These are phyloP conservation scores for Spilogale gracilis DNA, from an alignment of 2,113 vertebrate species.

Conservation along the genomic window DNA sequence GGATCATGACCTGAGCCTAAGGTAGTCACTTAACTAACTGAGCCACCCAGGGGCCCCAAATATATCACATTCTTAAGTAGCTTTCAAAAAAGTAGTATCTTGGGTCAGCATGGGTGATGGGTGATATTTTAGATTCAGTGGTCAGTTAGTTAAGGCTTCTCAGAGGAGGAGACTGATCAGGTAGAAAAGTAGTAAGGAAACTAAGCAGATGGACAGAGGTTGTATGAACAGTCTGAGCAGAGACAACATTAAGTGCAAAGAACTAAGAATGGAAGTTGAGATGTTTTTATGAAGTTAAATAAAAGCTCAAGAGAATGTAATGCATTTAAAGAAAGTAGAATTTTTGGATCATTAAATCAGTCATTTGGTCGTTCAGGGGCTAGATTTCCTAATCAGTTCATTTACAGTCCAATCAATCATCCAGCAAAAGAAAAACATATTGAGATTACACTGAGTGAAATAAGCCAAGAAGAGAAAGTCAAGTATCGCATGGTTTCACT, in stretches of 20 bases:
- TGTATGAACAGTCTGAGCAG: not conserved
- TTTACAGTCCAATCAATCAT: not conserved
- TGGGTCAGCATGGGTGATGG: not conserved
- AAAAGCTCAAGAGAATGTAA: conserved; percentile 27
- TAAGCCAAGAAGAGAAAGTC: too few relatives aligned
- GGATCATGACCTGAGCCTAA: too few relatives aligned
- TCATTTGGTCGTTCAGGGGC: not conserved
- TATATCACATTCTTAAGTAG: not conserved
- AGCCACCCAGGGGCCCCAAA: too few relatives aligned
- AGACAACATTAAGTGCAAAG: conserved; percentile 11
- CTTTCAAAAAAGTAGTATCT: not conserved
- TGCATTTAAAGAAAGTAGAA: not conserved
- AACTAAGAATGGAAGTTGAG: not conserved
- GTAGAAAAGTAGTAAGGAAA: conserved; percentile 4
- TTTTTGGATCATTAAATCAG: not conserved
- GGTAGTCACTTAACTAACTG: too few relatives aligned
- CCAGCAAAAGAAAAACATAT: not conserved
- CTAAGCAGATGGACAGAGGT: not conserved
- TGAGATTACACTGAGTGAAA: not conserved
- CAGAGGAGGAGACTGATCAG: not conserved
- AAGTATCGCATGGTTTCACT: too few relatives aligned
- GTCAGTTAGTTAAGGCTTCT: not conserved
- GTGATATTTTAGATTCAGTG: not conserved
- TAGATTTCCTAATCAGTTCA: not conserved
- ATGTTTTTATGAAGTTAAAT: not conserved